Conservation (phyloP, 2,888 invertebrate genomes). For the Minunthozetes semirufus region DNA sequence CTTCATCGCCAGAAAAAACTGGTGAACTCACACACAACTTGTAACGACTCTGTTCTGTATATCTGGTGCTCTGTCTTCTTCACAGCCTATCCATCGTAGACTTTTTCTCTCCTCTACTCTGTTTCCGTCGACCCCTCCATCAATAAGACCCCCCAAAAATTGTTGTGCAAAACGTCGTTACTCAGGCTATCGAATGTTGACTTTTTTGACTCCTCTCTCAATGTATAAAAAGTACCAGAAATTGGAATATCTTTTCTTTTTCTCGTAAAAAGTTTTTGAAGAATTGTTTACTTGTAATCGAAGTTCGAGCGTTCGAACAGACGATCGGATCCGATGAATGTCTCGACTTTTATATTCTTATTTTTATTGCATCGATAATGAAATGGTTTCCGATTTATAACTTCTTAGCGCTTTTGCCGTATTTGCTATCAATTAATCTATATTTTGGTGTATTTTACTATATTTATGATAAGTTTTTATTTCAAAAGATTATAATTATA, state of each 20-base stretch:
- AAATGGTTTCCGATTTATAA: neutral
- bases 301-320: neutral
- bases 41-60: constrained; percentile 9
- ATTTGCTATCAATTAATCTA: neutral
- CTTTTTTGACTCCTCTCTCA: neutral
- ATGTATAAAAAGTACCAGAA: neutral
- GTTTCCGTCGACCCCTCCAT: constrained; percentile 29
- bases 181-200: constrained; percentile 7
- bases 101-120: neutral
- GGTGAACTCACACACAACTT: constrained; percentile 13
- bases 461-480: neutral
- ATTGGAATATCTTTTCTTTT: neutral
- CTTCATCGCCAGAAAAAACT: constrained; percentile 4
- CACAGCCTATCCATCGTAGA: constrained; percentile 20
- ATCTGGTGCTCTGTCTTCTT: constrained; percentile 24
- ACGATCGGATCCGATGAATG: neutral
- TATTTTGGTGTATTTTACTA: neutral
- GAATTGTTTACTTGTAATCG: constrained; percentile 18
- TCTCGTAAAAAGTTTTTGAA: neutral
- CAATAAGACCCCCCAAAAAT: neutral
- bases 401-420: neutral
- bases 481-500: neutral
- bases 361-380: neutral
- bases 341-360: neutral
- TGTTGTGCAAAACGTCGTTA: neutral